Evolutionary conservation across 1,140 invertebrate species (phyloP), one percentile per base, ranked within the genome.

Genomic region (Cydia strobilella): DNA sequence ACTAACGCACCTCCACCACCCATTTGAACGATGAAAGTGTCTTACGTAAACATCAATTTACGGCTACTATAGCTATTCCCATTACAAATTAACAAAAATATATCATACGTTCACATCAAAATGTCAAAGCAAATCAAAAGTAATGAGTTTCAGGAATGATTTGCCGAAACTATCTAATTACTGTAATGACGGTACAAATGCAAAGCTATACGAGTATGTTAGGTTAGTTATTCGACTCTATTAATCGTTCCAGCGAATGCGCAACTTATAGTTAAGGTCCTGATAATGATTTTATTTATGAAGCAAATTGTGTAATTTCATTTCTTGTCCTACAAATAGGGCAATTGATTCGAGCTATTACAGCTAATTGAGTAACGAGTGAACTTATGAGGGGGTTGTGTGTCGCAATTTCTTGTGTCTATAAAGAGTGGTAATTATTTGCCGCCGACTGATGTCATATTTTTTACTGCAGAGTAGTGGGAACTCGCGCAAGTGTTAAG

Each of bases 381-480:
- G 76, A 80, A 76, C 75, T 80, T 75, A 77, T 66, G 78, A 59
- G 75, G 81, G 86, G 86, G 81, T 82, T 81, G 84, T 84, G 77
- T 84, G 80, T 88, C 81, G 84, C 84, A 84, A 89, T 88, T 90
- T 88, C 84, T 90, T 91, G 84, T 89, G 87, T 82, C 84, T 90
- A 89, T 91, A 91, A 86, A 85, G 82, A 82, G 78, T 76, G 77
- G 79, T 79, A 88, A 87, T 90, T 91, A 89, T 39, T 73, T 74
- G 74, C 76, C 54, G 73, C 74, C 54, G 80, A 76, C 79, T 76
- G 72, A 76, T 73, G 78, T 79, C 69, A 71, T 76, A 78, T 79
- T 84, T 82, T 85, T 82, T 81, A 78, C 75, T 23, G 54, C 80
- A 59, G 77, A 72, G 59, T 71, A 85, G 80, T 91, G 89, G 82